phyloP scores from a whole-genome alignment of 2,113 vertebrate species.

The Rhynchopsitta pachyrhyncha region DNA sequence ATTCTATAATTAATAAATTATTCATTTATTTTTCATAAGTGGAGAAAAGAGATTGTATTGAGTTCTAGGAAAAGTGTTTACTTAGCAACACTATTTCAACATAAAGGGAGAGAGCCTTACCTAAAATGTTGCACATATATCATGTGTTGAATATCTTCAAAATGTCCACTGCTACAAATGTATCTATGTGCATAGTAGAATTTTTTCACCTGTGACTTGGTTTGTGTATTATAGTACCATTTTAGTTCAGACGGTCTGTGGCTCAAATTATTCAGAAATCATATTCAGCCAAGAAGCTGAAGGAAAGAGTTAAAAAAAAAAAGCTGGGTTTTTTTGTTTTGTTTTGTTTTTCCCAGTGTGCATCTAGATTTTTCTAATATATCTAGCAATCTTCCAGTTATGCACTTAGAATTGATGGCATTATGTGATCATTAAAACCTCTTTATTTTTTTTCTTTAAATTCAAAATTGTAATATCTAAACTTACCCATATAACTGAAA shows the following conservation, averaged over 20 bases:
- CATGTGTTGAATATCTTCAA: background rate
- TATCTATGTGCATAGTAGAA: accelerated
- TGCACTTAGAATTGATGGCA: background rate
- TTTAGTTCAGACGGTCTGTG: background rate
- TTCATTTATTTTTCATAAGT: background rate
- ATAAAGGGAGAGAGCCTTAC: background rate
- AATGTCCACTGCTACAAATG: background rate
- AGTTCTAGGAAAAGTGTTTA: background rate
- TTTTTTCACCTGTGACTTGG: accelerated
- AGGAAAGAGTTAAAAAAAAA: background rate
- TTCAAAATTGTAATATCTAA: background rate
- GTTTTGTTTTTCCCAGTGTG: background rate
- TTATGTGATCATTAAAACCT: background rate
- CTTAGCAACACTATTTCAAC: background rate
- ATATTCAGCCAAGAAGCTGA: background rate
- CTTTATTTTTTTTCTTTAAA: background rate
- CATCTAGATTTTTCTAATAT: background rate
- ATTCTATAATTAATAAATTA: background rate
- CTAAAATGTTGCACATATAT: background rate
- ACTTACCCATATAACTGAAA: background rate
- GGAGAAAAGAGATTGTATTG: background rate
- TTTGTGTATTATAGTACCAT: background rate
- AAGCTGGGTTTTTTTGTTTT: background rate
- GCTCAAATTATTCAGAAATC: background rate
- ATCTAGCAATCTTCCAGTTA: background rate